A percentile compares a stretch with the other conserved stretches of the same genome.
These are phyloP conservation scores for Himantopus leucocephalus DNA, from an alignment of 2,113 vertebrate species.

Conservation along the genomic window DNA sequence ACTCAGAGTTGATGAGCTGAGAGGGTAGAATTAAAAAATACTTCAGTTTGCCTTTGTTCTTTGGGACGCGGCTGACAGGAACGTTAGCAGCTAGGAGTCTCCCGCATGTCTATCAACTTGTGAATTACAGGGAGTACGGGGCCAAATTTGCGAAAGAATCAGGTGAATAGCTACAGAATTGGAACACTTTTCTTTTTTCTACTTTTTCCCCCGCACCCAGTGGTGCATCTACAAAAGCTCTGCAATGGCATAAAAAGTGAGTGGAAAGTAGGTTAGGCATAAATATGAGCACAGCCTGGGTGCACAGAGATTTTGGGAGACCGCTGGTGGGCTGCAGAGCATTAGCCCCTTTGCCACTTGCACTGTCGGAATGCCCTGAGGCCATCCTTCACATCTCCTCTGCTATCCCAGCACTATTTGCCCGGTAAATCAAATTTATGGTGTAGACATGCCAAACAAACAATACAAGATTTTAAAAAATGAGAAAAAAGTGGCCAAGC, in stretches of 20 bases:
- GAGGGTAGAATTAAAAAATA: constrained; percentile 77
- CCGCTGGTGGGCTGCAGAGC: neutral
- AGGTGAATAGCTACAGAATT: constrained; percentile 58
- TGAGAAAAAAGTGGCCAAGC: neutral
- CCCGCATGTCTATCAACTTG: constrained; percentile 25
- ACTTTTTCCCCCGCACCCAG: neutral
- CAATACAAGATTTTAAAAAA: neutral
- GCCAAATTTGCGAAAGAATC: constrained; percentile 65
- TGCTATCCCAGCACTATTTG: neutral
- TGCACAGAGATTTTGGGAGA: neutral
- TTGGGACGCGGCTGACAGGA: constrained; percentile 66
- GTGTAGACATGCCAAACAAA: neutral
- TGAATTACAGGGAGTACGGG: constrained; percentile 28
- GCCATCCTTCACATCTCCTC: neutral
- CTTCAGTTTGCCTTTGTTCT: constrained; percentile 78
- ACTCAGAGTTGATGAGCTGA: constrained; percentile 77
- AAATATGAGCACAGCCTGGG: constrained; percentile 9
- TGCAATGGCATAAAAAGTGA: neutral
- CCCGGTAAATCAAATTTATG: neutral
- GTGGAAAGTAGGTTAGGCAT: constrained; percentile 60
- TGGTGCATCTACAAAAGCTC: constrained; percentile 2
- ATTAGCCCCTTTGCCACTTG: rapidly evolving
- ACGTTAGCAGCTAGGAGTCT: constrained; percentile 45
- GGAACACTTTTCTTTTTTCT: constrained; percentile 2
- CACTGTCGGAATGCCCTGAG: neutral